Percentiles rank a stretch among this genome's conserved stretches.
Conservation (phyloP, 2,888 invertebrate genomes). For the Agrotis clavis region DNA sequence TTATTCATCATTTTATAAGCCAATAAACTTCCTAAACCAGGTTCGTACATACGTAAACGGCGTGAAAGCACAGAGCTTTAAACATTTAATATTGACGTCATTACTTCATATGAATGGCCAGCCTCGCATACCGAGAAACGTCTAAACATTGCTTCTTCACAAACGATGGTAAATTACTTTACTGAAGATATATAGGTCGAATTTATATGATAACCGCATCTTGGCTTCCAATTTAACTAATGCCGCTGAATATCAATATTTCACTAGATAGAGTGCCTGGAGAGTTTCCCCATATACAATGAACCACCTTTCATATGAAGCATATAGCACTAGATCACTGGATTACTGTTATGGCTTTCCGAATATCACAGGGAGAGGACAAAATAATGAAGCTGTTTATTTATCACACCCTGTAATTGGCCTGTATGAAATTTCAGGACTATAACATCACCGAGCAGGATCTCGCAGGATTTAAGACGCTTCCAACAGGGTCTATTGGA, state of each 20-base stretch:
- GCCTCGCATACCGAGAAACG: constrained; percentile 42
- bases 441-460: too few relatives aligned
- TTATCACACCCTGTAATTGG: too few relatives aligned
- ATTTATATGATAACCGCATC: not conserved
- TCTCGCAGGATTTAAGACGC: too few relatives aligned
- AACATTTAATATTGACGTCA: constrained; percentile 37
- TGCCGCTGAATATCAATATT: not conserved
- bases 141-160: constrained; percentile 37
- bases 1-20: not conserved
- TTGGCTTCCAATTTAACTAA: not conserved
- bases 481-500: too few relatives aligned
- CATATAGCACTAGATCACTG: too few relatives aligned
- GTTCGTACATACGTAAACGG: not conserved
- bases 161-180: constrained; percentile 3
- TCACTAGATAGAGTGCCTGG: not conserved
- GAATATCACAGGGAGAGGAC: too few relatives aligned
- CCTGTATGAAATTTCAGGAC: too few relatives aligned
- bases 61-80: constrained; percentile 7
- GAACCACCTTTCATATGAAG: too few relatives aligned
- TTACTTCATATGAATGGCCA: constrained; percentile 20
- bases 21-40: not conserved
- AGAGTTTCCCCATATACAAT: too few relatives aligned
- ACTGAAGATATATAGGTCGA: not conserved
- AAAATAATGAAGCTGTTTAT: too few relatives aligned
- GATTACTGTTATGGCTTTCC: too few relatives aligned